phyloP scores from a whole-genome alignment of 2,113 vertebrate genomes.

The Isichthys henryi region DNA sequence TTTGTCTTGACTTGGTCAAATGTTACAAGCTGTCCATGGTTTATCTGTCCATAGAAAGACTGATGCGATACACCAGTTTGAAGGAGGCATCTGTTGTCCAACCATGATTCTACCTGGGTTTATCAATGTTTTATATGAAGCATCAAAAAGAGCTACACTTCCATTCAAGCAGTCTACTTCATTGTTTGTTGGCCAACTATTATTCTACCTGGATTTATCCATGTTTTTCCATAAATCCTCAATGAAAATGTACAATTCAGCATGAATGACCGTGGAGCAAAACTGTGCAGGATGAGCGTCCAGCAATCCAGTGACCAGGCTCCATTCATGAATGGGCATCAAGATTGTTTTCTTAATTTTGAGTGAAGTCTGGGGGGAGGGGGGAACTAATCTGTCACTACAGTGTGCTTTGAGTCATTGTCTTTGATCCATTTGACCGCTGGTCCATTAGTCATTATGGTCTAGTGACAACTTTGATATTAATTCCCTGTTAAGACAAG shows the following conservation, averaged over 20 bases:
- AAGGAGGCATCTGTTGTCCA: neutral
- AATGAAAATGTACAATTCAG: neutral
- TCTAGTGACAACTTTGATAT: neutral
- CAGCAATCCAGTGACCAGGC: neutral
- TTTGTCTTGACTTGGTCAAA: neutral
- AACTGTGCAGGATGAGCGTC: neutral
- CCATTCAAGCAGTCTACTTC: neutral
- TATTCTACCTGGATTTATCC: neutral
- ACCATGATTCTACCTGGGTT: neutral
- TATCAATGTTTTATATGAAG: neutral
- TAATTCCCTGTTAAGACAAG: neutral
- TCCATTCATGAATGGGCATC: neutral
- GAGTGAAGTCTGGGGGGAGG: neutral
- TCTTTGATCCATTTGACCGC: neutral
- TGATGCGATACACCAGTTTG: neutral
- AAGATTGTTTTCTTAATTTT: neutral
- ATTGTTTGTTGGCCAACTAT: neutral
- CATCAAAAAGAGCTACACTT: neutral
- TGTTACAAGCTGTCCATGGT: neutral
- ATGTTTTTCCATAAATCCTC: neutral
- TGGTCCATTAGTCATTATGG: neutral
- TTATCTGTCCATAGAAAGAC: neutral
- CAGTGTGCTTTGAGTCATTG: neutral
- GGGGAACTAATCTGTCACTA: neutral
- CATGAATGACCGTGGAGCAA: neutral